These are phyloP conservation scores for Idaea biselata DNA, from an alignment of 2,888 invertebrate genomes.

Conservation along the genomic window DNA sequence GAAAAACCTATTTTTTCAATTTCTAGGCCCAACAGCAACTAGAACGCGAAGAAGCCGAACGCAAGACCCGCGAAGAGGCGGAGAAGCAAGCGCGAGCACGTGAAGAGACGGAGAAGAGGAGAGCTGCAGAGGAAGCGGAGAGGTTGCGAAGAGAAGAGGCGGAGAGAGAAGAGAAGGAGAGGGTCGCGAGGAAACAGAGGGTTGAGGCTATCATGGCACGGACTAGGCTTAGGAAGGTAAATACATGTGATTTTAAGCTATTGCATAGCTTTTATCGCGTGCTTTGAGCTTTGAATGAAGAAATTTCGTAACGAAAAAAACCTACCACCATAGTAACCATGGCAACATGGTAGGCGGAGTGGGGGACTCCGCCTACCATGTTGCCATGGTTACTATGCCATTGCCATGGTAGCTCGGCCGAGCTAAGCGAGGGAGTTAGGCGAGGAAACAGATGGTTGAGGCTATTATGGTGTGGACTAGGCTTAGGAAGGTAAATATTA, in stretches of 20 bases:
- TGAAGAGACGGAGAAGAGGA: slow-evolving; percentile 86
- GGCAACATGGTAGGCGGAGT: too few species aligned
- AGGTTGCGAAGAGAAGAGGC: slow-evolving; percentile 90
- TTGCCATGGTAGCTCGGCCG: too few species aligned
- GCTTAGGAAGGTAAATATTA: slow-evolving; percentile 71
- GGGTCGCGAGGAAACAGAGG: slow-evolving; percentile 92
- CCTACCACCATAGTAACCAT: too few species aligned
- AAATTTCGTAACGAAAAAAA: too few species aligned
- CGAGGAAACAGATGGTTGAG: slow-evolving; percentile 93
- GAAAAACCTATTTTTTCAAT: not conserved
- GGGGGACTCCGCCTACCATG: too few species aligned
- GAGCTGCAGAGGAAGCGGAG: slow-evolving; percentile 93
- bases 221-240: slow-evolving; percentile 83
- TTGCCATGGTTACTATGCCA: too few species aligned
- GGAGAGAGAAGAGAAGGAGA: slow-evolving; percentile 94
- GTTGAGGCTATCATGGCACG: slow-evolving; percentile 96
- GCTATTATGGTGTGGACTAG: slow-evolving; percentile 96
- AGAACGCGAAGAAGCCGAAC: slow-evolving; percentile 85
- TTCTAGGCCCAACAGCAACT: slow-evolving; percentile 73
- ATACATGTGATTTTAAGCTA: too few species aligned
- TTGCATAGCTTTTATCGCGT: too few species aligned
- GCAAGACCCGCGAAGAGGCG: slow-evolving; percentile 87
- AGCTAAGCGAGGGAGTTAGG: too few species aligned
- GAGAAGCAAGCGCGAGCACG: slow-evolving; percentile 84
- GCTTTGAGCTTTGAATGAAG: too few species aligned